Conservation (phyloP, 2,113 vertebrate genomes). For the Periophthalmodon schlosseri region DNA sequence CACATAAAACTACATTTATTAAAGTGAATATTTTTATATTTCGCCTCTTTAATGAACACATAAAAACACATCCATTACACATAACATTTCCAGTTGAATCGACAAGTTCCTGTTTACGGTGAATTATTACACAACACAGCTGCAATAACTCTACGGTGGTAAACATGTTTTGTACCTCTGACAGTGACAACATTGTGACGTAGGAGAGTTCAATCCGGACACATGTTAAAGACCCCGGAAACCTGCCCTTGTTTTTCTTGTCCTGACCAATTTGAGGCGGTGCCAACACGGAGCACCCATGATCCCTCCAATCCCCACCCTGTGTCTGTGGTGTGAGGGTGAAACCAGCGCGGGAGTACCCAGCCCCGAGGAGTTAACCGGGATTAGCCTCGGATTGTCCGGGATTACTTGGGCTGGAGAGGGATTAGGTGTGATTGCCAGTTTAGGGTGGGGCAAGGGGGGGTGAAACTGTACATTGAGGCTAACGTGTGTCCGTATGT, state of each 20-base stretch:
- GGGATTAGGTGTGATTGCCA: slow-evolving; percentile 77
- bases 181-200: slow-evolving; percentile 36
- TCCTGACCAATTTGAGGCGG: slow-evolving; percentile 50
- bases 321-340: slow-evolving; percentile 69
- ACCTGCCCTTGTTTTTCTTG: slow-evolving; percentile 70
- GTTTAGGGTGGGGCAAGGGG: slow-evolving; percentile 52
- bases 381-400: slow-evolving; percentile 75
- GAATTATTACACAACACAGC: not conserved
- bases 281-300: slow-evolving; percentile 49
- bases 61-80: too few relatives aligned
- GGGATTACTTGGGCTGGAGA: slow-evolving; percentile 76
- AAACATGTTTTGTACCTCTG: slow-evolving; percentile 66
- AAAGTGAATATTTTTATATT: too few relatives aligned
- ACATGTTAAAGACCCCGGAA: slow-evolving; percentile 49
- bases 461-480: slow-evolving; percentile 8
- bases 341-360: slow-evolving; percentile 71
- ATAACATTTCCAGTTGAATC: not conserved
- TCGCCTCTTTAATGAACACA: too few relatives aligned
- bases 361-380: slow-evolving; percentile 70
- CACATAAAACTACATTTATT: too few relatives aligned
- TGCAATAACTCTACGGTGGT: not conserved
- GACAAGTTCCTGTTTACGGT: not conserved
- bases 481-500: slow-evolving; percentile 22
- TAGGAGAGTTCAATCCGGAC: slow-evolving; percentile 47
- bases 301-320: slow-evolving; percentile 72